Base-by-base conservation (phyloP, 2,113 vertebrate genomes). In the Ellobius talpinus region DNA sequence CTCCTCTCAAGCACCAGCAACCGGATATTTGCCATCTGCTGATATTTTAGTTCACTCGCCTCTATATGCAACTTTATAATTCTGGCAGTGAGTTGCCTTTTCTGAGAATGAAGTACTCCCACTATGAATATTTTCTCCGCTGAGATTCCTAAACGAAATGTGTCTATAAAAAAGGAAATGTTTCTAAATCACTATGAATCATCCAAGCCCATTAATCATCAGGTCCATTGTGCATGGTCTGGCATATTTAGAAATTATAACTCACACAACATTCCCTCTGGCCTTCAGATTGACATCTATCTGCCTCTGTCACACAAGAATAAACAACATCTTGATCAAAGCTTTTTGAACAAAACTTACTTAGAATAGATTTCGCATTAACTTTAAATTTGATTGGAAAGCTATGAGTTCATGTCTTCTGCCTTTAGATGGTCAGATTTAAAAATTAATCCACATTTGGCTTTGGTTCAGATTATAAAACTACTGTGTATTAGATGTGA, bases 161-260 rank as follows among this genome's bases (percentile, higher is more conserved):
- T 96, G 93, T 93, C 85, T 97, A 72, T 94, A 96, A 97, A 98
- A 94, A 96, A 42, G 93, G 97, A 96, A 98, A 79, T 92, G 89
- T 98, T 98, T 98, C 93, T 97, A 92, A 96, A 94, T 97, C 97
- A 92, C 90, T 95, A 90, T 98, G 98, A 99, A 98, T 98, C 98
- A 99, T 96, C 97, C 98, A 96, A 96, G 97, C 97, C 97, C 93
- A 98, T 98, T 97, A 98, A 98, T 98, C 97, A 97, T 91, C 78
- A 12, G 96, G 93, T 93, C 94, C 97, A 98, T 97, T 98, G 98
- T 98, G 98, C 98, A 98, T 97, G 96, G 97, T 92, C 98, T 97
- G 97, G 97, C 97, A 97, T 93, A 98, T 98, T 97, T 96, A 98
- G 98, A 98, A 98, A 98, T 97, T 97, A 97, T 98, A 97, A 97